phyloP scores from a whole-genome alignment of 2,797 vertebrate genomes.

The Botia kubotai region DNA sequence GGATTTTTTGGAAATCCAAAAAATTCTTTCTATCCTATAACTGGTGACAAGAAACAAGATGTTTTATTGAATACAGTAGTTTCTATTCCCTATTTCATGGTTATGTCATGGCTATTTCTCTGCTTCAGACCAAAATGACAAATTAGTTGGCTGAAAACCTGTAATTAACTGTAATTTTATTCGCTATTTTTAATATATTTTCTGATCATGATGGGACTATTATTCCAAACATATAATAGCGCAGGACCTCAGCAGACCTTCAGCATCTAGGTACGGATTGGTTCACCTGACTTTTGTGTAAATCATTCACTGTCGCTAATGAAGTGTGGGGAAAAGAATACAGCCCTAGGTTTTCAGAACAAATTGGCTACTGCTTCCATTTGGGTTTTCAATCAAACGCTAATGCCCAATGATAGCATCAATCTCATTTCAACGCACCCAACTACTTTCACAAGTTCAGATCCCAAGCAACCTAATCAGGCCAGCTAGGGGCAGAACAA shows the following conservation, averaged over 20 bases:
- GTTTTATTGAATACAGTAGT: too few species aligned
- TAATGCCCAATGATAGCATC: constrained; percentile 31
- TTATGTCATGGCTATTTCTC: not conserved
- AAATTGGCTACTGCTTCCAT: constrained; percentile 2
- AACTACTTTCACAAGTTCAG: constrained; percentile 25
- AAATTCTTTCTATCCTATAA: not conserved
- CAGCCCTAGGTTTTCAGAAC: not conserved
- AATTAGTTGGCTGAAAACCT: not conserved
- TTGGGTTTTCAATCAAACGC: constrained; percentile 32
- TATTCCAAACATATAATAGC: not conserved
- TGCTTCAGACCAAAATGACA: not conserved
- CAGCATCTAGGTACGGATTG: not conserved
- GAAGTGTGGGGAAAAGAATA: not conserved
- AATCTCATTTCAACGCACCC: constrained; percentile 23
- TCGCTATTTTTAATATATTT: not conserved
- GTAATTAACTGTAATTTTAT: too few species aligned
- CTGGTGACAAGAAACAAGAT: not conserved
- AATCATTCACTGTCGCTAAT: not conserved
- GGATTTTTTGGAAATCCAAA: not conserved
- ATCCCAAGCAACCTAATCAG: constrained; percentile 18
- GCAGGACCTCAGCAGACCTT: not conserved
- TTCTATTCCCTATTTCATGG: not conserved
- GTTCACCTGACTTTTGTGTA: not conserved
- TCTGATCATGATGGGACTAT: not conserved
- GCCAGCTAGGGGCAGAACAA: constrained; percentile 9